phyloP scores from a whole-genome alignment of 2,888 invertebrate species.

The Agelastica alni region DNA sequence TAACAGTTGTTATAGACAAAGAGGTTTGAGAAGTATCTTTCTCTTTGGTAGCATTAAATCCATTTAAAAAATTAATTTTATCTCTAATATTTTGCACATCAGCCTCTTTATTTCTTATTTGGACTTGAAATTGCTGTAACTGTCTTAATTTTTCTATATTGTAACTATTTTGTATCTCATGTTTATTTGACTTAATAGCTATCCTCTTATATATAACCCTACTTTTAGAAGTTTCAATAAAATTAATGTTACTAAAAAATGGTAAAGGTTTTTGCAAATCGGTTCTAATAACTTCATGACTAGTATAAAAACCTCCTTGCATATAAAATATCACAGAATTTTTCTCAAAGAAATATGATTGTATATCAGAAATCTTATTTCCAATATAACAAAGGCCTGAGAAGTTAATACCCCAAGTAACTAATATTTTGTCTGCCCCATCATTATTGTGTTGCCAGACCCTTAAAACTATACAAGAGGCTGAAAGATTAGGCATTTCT shows the following conservation, averaged over 20 bases:
- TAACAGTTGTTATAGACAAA: constrained; percentile 33
- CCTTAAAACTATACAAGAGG: constrained; percentile 56
- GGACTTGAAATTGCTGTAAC: constrained; percentile 71
- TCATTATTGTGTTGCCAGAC: constrained; percentile 54
- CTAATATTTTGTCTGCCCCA: constrained; percentile 64
- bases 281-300: constrained; percentile 56
- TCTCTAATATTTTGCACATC: constrained; percentile 62
- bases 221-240: constrained; percentile 43
- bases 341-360: constrained; percentile 68
- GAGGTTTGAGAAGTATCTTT: constrained; percentile 31
- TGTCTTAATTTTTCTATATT: constrained; percentile 71
- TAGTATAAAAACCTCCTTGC: constrained; percentile 84
- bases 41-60: constrained; percentile 30
- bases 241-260: constrained; percentile 50
- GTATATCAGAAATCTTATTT: constrained; percentile 67
- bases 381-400: constrained; percentile 80
- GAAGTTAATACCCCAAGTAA: constrained; percentile 85
- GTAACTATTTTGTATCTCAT: constrained; percentile 74
- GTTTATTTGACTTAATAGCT: constrained; percentile 60
- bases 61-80: constrained; percentile 51
- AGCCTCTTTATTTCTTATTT: constrained; percentile 69
- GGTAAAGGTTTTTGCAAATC: constrained; percentile 47
- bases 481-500: constrained; percentile 60
- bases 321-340: constrained; percentile 84
- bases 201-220: constrained; percentile 52